A percentile compares a stretch with the other conserved stretches of the same genome.
These are phyloP conservation scores for Yponomeuta malinellus DNA, from an alignment of 2,888 invertebrate species.

Conservation along the genomic window DNA sequence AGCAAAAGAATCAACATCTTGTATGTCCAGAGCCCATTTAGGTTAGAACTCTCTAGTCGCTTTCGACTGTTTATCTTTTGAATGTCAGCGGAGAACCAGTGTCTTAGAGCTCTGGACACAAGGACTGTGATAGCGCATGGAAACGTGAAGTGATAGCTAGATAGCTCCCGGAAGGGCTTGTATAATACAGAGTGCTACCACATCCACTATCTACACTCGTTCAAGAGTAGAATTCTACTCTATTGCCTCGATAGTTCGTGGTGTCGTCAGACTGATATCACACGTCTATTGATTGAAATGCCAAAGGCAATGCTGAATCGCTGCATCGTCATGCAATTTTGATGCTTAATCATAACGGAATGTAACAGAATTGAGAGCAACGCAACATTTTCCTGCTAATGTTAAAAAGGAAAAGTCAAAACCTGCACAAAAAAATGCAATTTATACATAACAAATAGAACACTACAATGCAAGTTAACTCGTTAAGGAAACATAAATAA, in stretches of 20 bases:
- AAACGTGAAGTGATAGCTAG: constrained; percentile 24
- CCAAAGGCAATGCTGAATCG: neutral
- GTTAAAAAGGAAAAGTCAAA: constrained; percentile 71
- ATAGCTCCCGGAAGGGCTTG: constrained; percentile 21
- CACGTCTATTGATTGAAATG: neutral
- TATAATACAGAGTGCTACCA: constrained; percentile 49
- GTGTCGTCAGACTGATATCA: neutral
- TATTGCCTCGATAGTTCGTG: neutral
- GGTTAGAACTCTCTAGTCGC: no score
- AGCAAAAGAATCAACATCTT: constrained; percentile 5
- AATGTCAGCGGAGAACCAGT: neutral
- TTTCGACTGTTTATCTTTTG: neutral
- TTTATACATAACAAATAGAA: constrained; percentile 55
- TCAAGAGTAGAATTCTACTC: constrained; percentile 44
- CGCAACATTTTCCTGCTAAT: constrained; percentile 75
- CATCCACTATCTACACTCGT: constrained; percentile 56
- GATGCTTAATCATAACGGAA: constrained; percentile 32
- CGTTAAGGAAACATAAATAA: constrained; percentile 47
- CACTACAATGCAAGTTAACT: constrained; percentile 67
- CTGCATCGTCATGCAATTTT: constrained; percentile 48
- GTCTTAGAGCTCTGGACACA: constrained; percentile 3
- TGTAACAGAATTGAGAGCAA: constrained; percentile 47
- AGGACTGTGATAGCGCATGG: constrained; percentile 17
- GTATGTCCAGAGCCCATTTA: neutral
- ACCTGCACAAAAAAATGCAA: constrained; percentile 73